These are phyloP conservation scores for Echeneis naucrates DNA, from an alignment of 2,797 vertebrate species.

Conservation along the genomic window DNA sequence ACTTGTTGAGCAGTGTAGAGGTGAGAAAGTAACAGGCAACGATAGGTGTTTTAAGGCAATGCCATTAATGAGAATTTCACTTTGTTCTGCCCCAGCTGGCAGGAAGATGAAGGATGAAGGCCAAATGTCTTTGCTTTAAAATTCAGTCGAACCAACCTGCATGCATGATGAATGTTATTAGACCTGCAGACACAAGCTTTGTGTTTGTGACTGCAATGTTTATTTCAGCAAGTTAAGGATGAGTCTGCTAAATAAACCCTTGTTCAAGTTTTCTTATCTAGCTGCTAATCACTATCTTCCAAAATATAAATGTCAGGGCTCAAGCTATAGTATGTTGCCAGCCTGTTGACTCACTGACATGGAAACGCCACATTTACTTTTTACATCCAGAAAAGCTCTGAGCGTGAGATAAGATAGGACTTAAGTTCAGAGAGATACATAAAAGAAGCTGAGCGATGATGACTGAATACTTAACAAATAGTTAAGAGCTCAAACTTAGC, in stretches of 20 bases:
- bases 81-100: background rate
- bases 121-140: background rate
- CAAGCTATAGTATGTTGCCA: too few relatives aligned
- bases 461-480: background rate
- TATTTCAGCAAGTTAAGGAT: too few relatives aligned
- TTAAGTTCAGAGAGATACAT: too few relatives aligned
- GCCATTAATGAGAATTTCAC: slow-evolving; percentile 35
- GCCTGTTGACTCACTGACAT: too few relatives aligned
- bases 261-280: too few relatives aligned
- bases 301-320: too few relatives aligned
- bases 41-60: slow-evolving; percentile 28
- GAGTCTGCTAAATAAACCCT: too few relatives aligned
- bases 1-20: slow-evolving; percentile 34
- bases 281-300: too few relatives aligned
- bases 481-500: too few relatives aligned
- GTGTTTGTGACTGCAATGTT: background rate
- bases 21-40: slow-evolving; percentile 23
- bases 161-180: background rate
- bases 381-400: background rate
- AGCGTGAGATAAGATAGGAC: background rate
- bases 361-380: too few relatives aligned
- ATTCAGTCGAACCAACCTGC: background rate
- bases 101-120: background rate
- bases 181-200: background rate
- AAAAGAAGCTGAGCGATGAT: background rate